Base-by-base conservation (phyloP, 2,797 vertebrate species). In the Chelmon rostratus region DNA sequence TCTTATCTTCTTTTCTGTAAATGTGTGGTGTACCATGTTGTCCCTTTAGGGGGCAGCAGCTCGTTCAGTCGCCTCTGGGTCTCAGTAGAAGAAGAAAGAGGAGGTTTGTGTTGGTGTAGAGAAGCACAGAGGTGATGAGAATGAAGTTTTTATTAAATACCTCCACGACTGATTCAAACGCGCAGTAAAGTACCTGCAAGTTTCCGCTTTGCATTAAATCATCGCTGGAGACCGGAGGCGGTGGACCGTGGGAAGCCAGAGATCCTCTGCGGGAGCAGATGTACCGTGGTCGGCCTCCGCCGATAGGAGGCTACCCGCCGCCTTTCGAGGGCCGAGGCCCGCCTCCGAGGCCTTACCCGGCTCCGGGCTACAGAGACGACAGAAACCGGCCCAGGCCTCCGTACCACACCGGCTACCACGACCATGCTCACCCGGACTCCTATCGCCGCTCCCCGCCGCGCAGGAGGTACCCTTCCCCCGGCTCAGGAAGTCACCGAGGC, bases 381-480 rank as follows among this genome's bases (percentile, higher is more conserved):
- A 8, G 91, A 54, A 85, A 3, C 69, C 93, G 95, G 38, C 89
- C 84, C 21, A 84, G 89, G n/a, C 71, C 93, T 47, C 94, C 95
- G 11, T 95, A 94, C 33, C 92, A 93, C 31, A 89, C 94, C 3
- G 93, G 87, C 21, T 83, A 86, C 59, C 88, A 83, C 42, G 84
- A 88, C 66, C 96, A 92, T 28, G 82, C 76, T 0, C 86, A 58
- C 33, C 63, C 93, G 6, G 95, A 96, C 68, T 61, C 94, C 12
- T 95, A 96, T 40, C 95, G 93, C 6, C 96, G 96, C 47, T 95
- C 96, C 19, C 93, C 96, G 8, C 96, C 95, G 46, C 94, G 93
- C 67, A 93, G 96, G 69, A 90, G 94, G 57, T 95, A 95, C 77
- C 81, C 95, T 0, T 96, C 96, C 38, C 95, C 95, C 21, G 93